Evolutionary conservation across 2,113 vertebrate genomes (phyloP).

Genomic region (Forbesichthys papilliferus): DNA sequence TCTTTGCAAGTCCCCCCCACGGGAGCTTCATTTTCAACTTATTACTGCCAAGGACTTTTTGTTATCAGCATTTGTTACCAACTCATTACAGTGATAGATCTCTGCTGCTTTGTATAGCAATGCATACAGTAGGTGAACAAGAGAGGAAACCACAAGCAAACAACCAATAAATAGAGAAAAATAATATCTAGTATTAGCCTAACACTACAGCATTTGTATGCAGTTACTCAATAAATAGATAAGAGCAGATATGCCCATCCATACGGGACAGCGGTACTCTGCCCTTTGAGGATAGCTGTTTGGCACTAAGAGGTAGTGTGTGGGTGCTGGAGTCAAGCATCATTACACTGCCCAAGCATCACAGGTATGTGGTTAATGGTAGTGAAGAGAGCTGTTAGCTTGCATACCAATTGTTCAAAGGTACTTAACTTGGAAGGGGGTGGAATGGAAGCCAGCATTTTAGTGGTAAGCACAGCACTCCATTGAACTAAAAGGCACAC

Average conservation of each 20-base stretch:
- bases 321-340: conserved; percentile 63
- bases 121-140: conserved; percentile 9
- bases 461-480: conserved; percentile 8
- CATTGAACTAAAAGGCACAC: conserved; percentile 36
- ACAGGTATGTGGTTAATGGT: conserved; percentile 62
- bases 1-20: conserved; percentile 18
- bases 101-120: conserved; percentile 26
- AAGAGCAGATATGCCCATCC: conserved; percentile 6
- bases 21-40: conserved; percentile 42
- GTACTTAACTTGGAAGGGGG: conserved; percentile 29
- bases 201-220: no score
- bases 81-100: conserved; percentile 32
- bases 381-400: conserved; percentile 49
- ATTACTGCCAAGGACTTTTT: conserved; percentile 39
- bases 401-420: conserved; percentile 54
- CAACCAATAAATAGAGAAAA: background rate
- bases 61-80: conserved; percentile 41
- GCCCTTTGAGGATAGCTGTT: conserved; percentile 50
- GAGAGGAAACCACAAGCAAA: conserved; percentile 6
- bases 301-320: conserved; percentile 43
- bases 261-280: conserved; percentile 17
- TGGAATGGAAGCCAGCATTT: conserved; percentile 24
- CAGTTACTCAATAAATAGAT: conserved; percentile 1
- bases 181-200: no score
- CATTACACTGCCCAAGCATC: conserved; percentile 59